These are phyloP conservation scores for Geopemphigus sp. DNA, from an alignment of 1,140 invertebrate genomes.

Conservation along the genomic window DNA sequence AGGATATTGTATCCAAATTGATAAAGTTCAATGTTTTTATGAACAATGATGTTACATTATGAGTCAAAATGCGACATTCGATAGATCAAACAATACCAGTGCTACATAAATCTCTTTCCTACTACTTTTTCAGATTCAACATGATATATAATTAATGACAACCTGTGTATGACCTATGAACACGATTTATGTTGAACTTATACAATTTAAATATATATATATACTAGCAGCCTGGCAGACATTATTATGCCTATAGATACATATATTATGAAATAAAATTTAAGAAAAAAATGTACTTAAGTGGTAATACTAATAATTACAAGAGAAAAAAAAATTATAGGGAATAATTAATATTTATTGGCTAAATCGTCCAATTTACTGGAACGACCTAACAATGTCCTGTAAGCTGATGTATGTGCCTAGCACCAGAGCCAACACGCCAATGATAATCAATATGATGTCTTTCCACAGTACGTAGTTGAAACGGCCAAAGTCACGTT, in stretches of 20 bases:
- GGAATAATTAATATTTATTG: slow-evolving; percentile 14
- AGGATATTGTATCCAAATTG: too few relatives aligned
- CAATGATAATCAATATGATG: slow-evolving; percentile 66
- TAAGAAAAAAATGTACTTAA: neutral
- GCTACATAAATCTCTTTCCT: too few relatives aligned
- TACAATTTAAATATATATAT: too few relatives aligned
- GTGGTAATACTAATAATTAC: neutral
- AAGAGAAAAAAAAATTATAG: neutral
- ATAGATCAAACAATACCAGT: too few relatives aligned
- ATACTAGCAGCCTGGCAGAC: too few relatives aligned
- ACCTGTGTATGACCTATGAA: slow-evolving; percentile 26
- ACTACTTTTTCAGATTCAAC: too few relatives aligned
- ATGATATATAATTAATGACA: too few relatives aligned
- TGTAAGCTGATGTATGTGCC: slow-evolving; percentile 69
- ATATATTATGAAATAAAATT: neutral
- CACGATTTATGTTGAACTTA: slow-evolving; percentile 2
- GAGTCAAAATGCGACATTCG: too few relatives aligned
- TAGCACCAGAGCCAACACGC: slow-evolving; percentile 65
- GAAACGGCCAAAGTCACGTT: slow-evolving; percentile 56
- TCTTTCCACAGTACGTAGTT: slow-evolving; percentile 65
- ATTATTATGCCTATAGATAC: too few relatives aligned
- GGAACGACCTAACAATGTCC: slow-evolving; percentile 59
- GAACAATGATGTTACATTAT: too few relatives aligned
- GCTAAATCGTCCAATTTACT: neutral
- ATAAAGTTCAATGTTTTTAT: too few relatives aligned